Base-by-base conservation (phyloP, 2,797 vertebrate species). In the Selene dorsalis region DNA sequence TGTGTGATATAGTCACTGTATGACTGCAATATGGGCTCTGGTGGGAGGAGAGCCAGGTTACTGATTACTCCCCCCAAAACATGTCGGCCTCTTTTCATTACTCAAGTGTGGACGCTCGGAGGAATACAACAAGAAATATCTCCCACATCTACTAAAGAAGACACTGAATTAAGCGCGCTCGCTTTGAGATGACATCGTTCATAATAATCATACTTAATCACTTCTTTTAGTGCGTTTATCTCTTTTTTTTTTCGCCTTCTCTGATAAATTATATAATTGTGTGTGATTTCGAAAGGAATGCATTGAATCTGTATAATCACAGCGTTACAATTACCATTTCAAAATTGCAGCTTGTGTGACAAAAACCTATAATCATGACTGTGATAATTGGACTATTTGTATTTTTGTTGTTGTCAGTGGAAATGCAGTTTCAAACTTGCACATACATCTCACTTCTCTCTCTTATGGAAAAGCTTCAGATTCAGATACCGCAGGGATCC, bases 1-100 rank as follows among this genome's bases (percentile, higher is more conserved):
- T 69, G 85, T 91, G 87, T 88, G 87, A 88, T 91, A 88, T 73
- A 80, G 88, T 84, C 84, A 76, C 77, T 74, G 65, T 85, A 68
- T 77, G 84, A 84, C 61, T 83, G 82, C 83, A 68, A 41, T 73
- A 56, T 6, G 53, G 71, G 76, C 80, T 71, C 45, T 64, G 74
- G 71, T 68, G 75, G 80, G 73, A 76, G 82, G 62, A 62, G 77
- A 74, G 67, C 70, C 77, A 75, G 50, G 56, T 84, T 81, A 84
- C 72, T 79, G 86, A 84, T 89, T 80, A 82, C 52, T 26, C 48
- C 38, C 52, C 73, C 73, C 66, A 24, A 65, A 79, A 80, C 62
- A 48, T 65, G 57, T 68, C 70, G 10, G 68, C 50, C 55, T 12
- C 0, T 78, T n/a, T 73, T 64, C 47, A 73, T 79, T 80, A 67